A percentile compares a stretch with the other conserved stretches of the same genome.
Evolutionary conservation across 2,113 vertebrate species (phyloP).

Genomic region (Centropristis striata): DNA sequence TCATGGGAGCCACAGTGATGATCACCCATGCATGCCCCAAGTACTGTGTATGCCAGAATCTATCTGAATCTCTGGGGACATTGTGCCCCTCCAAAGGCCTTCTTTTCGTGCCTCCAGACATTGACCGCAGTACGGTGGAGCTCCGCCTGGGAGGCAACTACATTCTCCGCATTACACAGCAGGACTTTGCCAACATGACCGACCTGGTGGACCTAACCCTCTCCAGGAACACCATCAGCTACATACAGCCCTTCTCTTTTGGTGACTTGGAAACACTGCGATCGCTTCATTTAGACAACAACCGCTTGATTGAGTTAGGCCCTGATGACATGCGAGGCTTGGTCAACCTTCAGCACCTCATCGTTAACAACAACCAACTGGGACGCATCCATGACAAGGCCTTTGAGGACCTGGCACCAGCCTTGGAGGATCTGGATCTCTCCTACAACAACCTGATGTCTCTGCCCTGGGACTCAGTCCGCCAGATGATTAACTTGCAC

Average conservation of each 20-base stretch:
- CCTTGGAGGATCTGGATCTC: conserved; percentile 93
- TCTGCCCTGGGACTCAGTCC: conserved; percentile 92
- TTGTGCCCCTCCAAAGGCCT: conserved; percentile 95
- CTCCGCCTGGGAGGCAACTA: conserved; percentile 95
- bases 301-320: conserved; percentile 90
- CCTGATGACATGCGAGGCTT: conserved; percentile 92
- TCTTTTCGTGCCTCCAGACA: conserved; percentile 92
- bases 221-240: conserved; percentile 94
- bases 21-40: conserved; percentile 92
- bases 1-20: conserved; percentile 90
- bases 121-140: conserved; percentile 94
- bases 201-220: conserved; percentile 95
- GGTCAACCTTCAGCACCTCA: conserved; percentile 95
- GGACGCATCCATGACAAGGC: conserved; percentile 88
- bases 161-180: conserved; percentile 92
- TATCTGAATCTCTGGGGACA: conserved; percentile 95
- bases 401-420: conserved; percentile 91
- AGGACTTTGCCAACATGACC: conserved; percentile 96
- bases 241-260: conserved; percentile 95
- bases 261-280: conserved; percentile 93
- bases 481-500: conserved; percentile 94
- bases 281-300: conserved; percentile 94
- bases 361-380: conserved; percentile 96
- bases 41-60: conserved; percentile 95
- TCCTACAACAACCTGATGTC: conserved; percentile 93